Evolutionary conservation across 2,113 vertebrate species (phyloP).

Genomic region (Sylvietta virens): DNA sequence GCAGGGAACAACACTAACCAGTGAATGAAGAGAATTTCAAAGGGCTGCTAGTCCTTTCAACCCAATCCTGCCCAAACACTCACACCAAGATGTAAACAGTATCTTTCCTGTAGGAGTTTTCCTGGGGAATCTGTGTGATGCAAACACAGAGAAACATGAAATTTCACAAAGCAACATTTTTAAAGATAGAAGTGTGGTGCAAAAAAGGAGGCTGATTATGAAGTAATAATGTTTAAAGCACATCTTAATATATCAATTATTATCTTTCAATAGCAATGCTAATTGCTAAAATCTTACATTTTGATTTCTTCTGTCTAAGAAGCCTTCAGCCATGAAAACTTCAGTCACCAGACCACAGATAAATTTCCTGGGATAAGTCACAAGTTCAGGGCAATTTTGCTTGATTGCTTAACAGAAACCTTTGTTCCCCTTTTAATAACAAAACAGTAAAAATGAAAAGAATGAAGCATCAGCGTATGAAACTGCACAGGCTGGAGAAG

Average conservation of each 20-base stretch:
- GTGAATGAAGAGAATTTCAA: background rate
- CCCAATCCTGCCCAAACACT: background rate
- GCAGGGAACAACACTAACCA: background rate
- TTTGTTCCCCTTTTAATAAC: conserved; percentile 14
- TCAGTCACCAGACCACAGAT: conserved; percentile 70
- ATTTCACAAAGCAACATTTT: background rate
- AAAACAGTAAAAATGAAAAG: background rate
- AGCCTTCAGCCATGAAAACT: conserved; percentile 69
- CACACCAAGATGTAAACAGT: background rate
- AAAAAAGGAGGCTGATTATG: background rate
- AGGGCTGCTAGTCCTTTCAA: background rate
- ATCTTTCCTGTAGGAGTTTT: background rate
- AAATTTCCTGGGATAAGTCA: conserved; percentile 32
- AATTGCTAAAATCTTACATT: background rate
- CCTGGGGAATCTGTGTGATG: background rate
- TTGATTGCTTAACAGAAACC: background rate
- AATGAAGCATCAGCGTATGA: background rate
- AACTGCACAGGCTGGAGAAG: conserved; percentile 2
- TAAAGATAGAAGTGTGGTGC: background rate
- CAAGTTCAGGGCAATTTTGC: conserved; percentile 32
- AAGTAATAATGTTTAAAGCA: conserved; percentile 56
- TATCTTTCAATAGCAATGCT: conserved; percentile 6
- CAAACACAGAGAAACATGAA: background rate
- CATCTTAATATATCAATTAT: conserved; percentile 53
- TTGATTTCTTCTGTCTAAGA: conserved; percentile 10